phyloP scores from a whole-genome alignment of 2,797 vertebrate genomes.

The Dipus sagitta region DNA sequence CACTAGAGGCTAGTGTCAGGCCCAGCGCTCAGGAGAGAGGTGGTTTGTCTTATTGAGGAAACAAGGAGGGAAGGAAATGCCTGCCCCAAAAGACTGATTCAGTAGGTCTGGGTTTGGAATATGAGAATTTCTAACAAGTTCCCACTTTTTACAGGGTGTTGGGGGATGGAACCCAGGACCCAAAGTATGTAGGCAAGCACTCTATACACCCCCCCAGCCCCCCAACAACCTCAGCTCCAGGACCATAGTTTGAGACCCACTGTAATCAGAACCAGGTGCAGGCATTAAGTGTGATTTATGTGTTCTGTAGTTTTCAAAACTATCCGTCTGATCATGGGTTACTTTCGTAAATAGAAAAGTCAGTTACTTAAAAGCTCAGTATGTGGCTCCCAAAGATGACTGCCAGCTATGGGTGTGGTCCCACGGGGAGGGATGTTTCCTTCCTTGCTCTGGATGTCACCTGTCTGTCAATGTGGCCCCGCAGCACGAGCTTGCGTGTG shows the following conservation, averaged over 20 bases:
- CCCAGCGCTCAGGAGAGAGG: constrained; percentile 7
- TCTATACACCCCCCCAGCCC: too few species aligned
- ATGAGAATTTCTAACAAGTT: neutral
- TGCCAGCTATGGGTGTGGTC: neutral
- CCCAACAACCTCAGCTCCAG: too few species aligned
- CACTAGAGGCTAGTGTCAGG: neutral
- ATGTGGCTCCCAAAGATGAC: neutral
- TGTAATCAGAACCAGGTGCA: neutral
- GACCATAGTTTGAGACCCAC: neutral
- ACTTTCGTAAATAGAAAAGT: constrained; percentile 51
- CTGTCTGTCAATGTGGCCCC: neutral
- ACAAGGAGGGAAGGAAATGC: neutral
- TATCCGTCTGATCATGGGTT: neutral
- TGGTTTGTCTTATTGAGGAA: constrained; percentile 2
- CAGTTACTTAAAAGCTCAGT: neutral
- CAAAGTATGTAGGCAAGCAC: neutral
- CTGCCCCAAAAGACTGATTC: neutral
- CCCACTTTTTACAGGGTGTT: neutral
- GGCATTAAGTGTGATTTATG: neutral
- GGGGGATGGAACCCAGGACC: neutral
- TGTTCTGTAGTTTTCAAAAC: constrained; percentile 45
- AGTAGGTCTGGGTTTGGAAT: neutral
- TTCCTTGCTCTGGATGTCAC: neutral
- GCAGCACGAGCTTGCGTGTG: neutral
- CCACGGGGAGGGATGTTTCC: neutral